Conservation (phyloP, 2,113 vertebrate species). For the Odobenus rosmarus region DNA sequence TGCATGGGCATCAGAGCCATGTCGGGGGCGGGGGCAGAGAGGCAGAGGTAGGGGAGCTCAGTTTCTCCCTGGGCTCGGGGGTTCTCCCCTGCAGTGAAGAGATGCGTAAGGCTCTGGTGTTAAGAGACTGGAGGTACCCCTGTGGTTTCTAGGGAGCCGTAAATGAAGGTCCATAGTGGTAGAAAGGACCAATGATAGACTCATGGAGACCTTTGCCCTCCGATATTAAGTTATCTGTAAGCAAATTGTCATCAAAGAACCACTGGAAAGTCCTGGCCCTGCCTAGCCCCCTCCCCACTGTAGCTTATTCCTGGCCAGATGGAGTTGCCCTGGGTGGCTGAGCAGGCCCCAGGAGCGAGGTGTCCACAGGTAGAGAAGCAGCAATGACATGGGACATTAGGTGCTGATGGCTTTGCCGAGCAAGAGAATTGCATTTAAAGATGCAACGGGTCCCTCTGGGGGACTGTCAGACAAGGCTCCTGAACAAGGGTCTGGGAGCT, state of each 20-base stretch:
- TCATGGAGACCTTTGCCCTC: neutral
- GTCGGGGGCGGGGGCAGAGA: neutral
- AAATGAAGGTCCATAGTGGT: neutral
- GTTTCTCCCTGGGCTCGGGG: neutral
- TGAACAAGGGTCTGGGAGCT: constrained; percentile 65
- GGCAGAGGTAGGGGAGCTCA: neutral
- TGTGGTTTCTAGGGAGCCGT: neutral
- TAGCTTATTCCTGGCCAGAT: constrained; percentile 18
- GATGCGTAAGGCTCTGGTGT: no score
- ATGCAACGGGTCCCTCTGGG: constrained; percentile 27
- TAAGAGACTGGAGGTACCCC: neutral
- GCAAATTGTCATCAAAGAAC: neutral
- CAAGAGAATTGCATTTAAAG: constrained; percentile 80
- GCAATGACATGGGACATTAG: constrained; percentile 83
- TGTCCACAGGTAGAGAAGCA: constrained; percentile 61
- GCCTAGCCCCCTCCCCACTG: accelerated
- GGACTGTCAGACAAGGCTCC: constrained; percentile 67
- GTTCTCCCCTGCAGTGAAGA: neutral
- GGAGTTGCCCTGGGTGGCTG: constrained; percentile 34
- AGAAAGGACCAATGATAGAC: neutral
- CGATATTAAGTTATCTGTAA: neutral
- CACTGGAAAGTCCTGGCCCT: neutral
- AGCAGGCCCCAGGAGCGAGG: neutral
- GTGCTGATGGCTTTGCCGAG: constrained; percentile 77
- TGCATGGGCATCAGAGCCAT: neutral